Evolutionary conservation across 2,888 invertebrate genomes (phyloP).

Genomic region (Rhagophthalmus giganteus): DNA sequence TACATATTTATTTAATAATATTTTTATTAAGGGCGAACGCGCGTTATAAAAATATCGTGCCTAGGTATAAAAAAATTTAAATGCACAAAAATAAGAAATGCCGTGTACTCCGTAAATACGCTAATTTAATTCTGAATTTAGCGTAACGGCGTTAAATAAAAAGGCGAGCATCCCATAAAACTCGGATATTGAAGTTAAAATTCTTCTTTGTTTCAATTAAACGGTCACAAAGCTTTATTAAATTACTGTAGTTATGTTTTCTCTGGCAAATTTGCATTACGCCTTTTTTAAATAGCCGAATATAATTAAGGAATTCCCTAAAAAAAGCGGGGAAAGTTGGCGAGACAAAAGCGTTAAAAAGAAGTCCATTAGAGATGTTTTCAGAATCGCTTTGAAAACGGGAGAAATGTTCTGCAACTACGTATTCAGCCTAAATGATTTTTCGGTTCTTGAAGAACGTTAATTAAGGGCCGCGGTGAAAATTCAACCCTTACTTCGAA

Average conservation of each 20-base stretch:
- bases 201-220: conserved; percentile 5
- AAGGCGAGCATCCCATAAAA: not conserved
- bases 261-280: conserved; percentile 10
- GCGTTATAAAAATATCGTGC: too few species aligned
- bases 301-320: conserved; percentile 8
- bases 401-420: not conserved
- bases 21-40: too few species aligned
- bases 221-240: conserved; percentile 7
- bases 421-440: not conserved
- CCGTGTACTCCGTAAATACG: too few species aligned
- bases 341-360: conserved; percentile 13
- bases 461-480: not conserved
- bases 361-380: conserved; percentile 11
- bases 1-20: too few species aligned
- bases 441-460: not conserved
- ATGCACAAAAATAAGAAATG: too few species aligned
- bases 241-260: conserved; percentile 13
- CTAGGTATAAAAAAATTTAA: too few species aligned
- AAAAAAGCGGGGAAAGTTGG: conserved; percentile 5
- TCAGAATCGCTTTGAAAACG: conserved; percentile 4
- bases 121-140: not conserved
- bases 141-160: too few species aligned
- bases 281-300: conserved; percentile 6
- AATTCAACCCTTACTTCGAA: not conserved
- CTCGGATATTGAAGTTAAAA: not conserved